These are phyloP conservation scores for Scolopax mira DNA, from an alignment of 2,113 vertebrate genomes.

Conservation along the genomic window DNA sequence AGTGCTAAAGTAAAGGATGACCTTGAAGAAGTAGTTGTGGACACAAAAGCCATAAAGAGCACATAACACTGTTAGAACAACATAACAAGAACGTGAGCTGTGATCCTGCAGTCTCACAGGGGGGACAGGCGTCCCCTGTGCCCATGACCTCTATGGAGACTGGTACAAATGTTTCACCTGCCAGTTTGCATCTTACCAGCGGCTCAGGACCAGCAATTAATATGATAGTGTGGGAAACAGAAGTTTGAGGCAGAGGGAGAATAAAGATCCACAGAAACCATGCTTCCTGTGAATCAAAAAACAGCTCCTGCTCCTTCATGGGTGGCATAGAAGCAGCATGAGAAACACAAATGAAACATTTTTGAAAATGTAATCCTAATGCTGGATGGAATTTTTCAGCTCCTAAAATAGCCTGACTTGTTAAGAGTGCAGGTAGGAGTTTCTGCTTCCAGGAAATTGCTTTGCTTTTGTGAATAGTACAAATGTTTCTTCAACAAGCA, in stretches of 20 bases:
- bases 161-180: not conserved
- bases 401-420: not conserved
- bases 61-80: not conserved
- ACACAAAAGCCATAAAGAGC: not conserved
- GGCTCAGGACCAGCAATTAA: not conserved
- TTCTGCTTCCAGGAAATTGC: conserved; percentile 39
- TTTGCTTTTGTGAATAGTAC: conserved; percentile 11
- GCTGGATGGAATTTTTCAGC: not conserved
- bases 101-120: not conserved
- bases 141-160: not conserved
- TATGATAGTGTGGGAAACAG: not conserved
- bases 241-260: not conserved
- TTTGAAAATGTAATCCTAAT: conserved; percentile 6
- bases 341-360: not conserved
- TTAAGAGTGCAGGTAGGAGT: conserved; percentile 1
- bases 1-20: not conserved
- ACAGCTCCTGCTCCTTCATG: not conserved
- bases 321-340: not conserved
- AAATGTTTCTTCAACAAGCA: conserved; percentile 6
- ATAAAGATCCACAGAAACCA: not conserved
- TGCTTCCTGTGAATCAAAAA: not conserved
- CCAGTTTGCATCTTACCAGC: not conserved
- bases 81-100: not conserved
- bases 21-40: not conserved
- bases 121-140: not conserved